Evolutionary conservation across 2,113 vertebrate species (phyloP), one percentile per base, ranked within the genome.

Genomic region (Poecilia latipinna): DNA sequence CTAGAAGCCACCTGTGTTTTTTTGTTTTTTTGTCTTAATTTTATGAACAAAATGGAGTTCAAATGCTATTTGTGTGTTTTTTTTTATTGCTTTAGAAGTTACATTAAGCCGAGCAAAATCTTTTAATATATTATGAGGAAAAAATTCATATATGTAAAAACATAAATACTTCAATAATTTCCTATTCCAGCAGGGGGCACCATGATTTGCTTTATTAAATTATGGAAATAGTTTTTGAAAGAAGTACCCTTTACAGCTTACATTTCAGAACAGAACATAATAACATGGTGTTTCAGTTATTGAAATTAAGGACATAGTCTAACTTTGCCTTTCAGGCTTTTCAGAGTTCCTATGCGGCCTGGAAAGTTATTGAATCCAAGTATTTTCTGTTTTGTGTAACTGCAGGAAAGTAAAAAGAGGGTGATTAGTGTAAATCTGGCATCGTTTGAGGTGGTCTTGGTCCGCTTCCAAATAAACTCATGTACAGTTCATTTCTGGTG

Each of bases 151-250:
- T 12, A 44, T 7, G 4, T 42, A 15, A 4, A 42, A 42, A 15
- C 3, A 42, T 42, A 12, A 3, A 10, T 0, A 0, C 26, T 76
- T 75, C 12, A 82, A 3, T 6, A 26, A 35, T 8, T 8, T 1
- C 7, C 3, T 71, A 33, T 0, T 44, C 83, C 90, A 89, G 78
- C 72, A 89, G 90, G 79, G 75, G 86, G 80, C 68, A 0, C 2
- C 35, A 4, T 51, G 78, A 33, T 12, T 31, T 17, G 70, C 67
- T 19, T 42, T 1, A 4, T 26, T 2, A 17, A 8, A 17, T 12
- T 42, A 22, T 51, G 48, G 48, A 51, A 19, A 22, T 13, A 19
- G 5, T 48, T 48, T 48, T 48, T 19, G 44, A 17, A 48, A 19
- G 42, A 57, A n/a, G 22, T n/a, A 15, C 35, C 37, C 12, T 24